Percentiles rank a stretch among this genome's conserved stretches.
Conservation (phyloP, 1,140 invertebrate species). For the Microplitis mediator region DNA sequence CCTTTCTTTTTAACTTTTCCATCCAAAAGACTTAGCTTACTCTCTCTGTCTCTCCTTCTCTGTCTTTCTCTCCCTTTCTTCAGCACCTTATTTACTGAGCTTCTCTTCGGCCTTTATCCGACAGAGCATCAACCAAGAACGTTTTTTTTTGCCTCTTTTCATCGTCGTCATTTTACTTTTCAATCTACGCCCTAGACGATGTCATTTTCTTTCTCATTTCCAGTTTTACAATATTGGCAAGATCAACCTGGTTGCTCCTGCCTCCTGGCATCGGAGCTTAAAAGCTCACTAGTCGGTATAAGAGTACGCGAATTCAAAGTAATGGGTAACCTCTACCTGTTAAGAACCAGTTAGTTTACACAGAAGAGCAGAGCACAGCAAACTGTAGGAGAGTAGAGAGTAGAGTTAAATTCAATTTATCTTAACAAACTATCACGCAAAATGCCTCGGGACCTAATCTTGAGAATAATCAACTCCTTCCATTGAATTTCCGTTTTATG, state of each 20-base stretch:
- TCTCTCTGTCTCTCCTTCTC: constrained; percentile 28
- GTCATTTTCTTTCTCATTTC: constrained; percentile 56
- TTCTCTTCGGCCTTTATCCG: no score
- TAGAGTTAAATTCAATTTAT: constrained; percentile 24
- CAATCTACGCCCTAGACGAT: constrained; percentile 43
- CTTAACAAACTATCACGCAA: constrained; percentile 11
- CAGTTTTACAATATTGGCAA: constrained; percentile 47
- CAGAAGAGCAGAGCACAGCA: background rate
- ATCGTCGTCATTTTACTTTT: constrained; percentile 47
- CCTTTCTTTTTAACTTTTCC: constrained; percentile 12
- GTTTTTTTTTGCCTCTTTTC: background rate
- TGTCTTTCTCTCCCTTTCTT: background rate
- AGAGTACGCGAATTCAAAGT: constrained; percentile 17
- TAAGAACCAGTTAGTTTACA: constrained; percentile 24
- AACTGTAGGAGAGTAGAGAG: no score
- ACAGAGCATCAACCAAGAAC: no score
- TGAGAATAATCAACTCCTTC: background rate
- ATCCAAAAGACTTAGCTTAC: background rate
- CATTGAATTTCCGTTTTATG: background rate
- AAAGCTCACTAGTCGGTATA: background rate
- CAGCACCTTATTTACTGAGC: background rate
- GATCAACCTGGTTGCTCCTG: background rate
- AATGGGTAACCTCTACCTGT: constrained; percentile 16
- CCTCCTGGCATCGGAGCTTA: no score
- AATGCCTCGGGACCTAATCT: background rate